phyloP scores from a whole-genome alignment of 1,140 invertebrate genomes.

The Gryon sp. region DNA sequence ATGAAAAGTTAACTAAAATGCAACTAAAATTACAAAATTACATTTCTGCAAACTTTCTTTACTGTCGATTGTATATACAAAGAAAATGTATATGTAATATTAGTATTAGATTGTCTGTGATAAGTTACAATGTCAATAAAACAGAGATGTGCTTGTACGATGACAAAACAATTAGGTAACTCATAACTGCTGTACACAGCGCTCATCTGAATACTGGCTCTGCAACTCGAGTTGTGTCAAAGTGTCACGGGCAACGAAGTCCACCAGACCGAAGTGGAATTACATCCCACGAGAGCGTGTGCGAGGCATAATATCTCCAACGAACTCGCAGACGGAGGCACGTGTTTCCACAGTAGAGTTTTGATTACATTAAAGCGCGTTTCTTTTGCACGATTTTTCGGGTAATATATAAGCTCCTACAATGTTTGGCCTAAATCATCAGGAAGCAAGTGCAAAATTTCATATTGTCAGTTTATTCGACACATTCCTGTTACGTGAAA shows the following conservation, averaged over 20 bases:
- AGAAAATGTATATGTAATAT: too few relatives aligned
- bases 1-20: too few relatives aligned
- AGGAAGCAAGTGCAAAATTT: too few relatives aligned
- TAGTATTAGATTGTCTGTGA: constrained; percentile 7
- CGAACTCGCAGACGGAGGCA: constrained; percentile 61
- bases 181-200: constrained; percentile 76
- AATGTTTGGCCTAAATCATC: too few relatives aligned
- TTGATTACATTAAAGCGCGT: constrained; percentile 24
- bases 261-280: constrained; percentile 77
- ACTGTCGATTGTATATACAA: too few relatives aligned
- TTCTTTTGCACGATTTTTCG: too few relatives aligned
- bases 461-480: too few relatives aligned
- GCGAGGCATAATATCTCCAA: constrained; percentile 68
- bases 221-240: constrained; percentile 73
- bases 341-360: background rate
- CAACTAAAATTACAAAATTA: too few relatives aligned
- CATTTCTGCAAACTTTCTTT: too few relatives aligned
- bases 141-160: constrained; percentile 65
- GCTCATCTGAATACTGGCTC: constrained; percentile 65
- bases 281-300: constrained; percentile 66
- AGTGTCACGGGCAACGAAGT: constrained; percentile 77
- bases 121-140: constrained; percentile 51
- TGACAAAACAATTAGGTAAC: constrained; percentile 78
- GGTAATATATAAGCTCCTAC: too few relatives aligned
- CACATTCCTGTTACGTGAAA: background rate